phyloP scores from a whole-genome alignment of 2,888 invertebrate species.

The Cataglyphis albicans region DNA sequence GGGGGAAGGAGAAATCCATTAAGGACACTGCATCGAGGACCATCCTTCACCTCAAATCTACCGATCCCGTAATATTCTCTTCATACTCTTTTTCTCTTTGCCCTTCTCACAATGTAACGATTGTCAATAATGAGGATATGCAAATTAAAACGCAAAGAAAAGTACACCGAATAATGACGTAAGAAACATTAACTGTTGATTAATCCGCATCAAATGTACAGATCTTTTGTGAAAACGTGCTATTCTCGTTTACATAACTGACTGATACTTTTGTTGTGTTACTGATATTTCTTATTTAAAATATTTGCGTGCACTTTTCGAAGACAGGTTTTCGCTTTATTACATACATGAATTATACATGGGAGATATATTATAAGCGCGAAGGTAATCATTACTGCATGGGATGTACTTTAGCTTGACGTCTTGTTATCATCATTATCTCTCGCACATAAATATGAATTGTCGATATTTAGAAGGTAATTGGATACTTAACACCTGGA shows the following conservation, averaged over 20 bases:
- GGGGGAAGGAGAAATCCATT: constrained; percentile 26
- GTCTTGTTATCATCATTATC: neutral
- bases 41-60: constrained; percentile 65
- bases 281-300: constrained; percentile 21
- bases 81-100: constrained; percentile 69
- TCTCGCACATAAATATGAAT: neutral
- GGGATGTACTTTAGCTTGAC: neutral
- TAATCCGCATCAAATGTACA: constrained; percentile 4
- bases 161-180: neutral
- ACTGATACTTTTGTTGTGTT: neutral
- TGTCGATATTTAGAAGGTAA: constrained; percentile 17
- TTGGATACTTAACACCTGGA: constrained; percentile 32
- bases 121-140: constrained; percentile 10
- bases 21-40: constrained; percentile 43
- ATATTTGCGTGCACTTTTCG: constrained; percentile 3
- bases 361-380: neutral
- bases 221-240: neutral
- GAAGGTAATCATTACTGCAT: neutral
- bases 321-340: neutral
- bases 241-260: neutral
- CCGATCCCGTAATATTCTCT: constrained; percentile 70
- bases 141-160: neutral
- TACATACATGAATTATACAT: neutral
- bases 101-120: constrained; percentile 40
- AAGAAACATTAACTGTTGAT: constrained; percentile 27